phyloP scores from a whole-genome alignment of 2,888 invertebrate species.

The Iphiclides podalirius region DNA sequence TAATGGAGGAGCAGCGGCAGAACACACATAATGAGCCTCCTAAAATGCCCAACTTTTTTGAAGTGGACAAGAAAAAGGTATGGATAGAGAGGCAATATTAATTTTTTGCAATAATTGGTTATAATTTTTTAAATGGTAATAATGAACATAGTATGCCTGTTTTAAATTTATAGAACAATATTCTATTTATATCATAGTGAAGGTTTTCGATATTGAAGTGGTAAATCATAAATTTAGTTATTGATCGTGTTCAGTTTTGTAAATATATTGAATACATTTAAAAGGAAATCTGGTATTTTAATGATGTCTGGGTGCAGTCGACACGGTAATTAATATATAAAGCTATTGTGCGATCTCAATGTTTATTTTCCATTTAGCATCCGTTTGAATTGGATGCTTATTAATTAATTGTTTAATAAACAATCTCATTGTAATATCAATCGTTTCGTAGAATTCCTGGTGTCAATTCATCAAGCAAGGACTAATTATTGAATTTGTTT shows the following conservation, averaged over 20 bases:
- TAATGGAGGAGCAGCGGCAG: conserved; percentile 62
- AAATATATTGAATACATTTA: no score
- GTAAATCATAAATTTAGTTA: neutral
- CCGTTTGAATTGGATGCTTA: conserved; percentile 10
- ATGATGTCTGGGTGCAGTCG: neutral
- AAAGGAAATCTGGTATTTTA: neutral
- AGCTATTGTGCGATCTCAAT: neutral
- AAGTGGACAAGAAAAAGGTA: conserved; percentile 73
- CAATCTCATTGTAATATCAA: conserved; percentile 8
- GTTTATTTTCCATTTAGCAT: conserved; percentile 11
- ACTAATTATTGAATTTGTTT: neutral
- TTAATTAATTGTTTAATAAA: conserved; percentile 19
- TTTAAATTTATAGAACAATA: no score
- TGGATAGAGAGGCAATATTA: no score
- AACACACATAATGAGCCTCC: conserved; percentile 52
- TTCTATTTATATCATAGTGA: no score
- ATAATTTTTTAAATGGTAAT: no score
- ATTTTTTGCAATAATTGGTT: no score
- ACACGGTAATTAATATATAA: neutral
- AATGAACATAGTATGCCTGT: no score
- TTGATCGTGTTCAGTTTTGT: neutral
- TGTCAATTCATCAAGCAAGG: conserved; percentile 1
- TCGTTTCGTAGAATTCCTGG: conserved; percentile 2
- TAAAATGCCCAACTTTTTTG: conserved; percentile 71
- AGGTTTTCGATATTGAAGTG: neutral